A percentile compares a stretch with the other conserved stretches of the same genome.
Conservation (phyloP, 2,797 vertebrate species). For the Lacerta bilineata region DNA sequence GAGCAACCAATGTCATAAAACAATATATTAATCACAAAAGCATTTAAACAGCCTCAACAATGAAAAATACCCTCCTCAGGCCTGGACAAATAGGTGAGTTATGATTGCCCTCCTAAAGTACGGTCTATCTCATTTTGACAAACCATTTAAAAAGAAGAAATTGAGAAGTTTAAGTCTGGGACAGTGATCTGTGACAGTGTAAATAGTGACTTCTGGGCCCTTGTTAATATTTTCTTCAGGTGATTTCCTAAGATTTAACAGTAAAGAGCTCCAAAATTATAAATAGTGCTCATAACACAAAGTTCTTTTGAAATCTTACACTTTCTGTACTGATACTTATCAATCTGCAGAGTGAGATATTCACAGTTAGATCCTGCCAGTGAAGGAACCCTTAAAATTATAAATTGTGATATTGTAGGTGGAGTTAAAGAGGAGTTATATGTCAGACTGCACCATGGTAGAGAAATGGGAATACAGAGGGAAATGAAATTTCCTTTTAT, state of each 20-base stretch:
- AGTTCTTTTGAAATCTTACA: not conserved
- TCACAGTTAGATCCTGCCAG: not conserved
- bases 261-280: not conserved
- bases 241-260: not conserved
- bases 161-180: not conserved
- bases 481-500: not conserved
- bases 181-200: not conserved
- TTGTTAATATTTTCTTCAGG: not conserved
- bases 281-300: not conserved
- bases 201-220: not conserved
- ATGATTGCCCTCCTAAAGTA: not conserved
- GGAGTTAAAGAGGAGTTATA: not conserved
- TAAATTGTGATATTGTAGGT: not conserved
- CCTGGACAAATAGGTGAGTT: not conserved
- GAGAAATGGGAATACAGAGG: conserved; percentile 12
- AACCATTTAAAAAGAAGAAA: not conserved
- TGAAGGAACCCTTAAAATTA: not conserved
- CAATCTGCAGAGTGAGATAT: not conserved
- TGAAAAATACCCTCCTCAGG: no score
- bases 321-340: not conserved
- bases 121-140: not conserved
- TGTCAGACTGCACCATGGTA: not conserved
- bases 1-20: no score
- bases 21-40: no score
- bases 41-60: no score